Evolutionary conservation across 2,888 invertebrate species (phyloP), one percentile per base, ranked within the genome.

Genomic region (Dolomedes plantarius): DNA sequence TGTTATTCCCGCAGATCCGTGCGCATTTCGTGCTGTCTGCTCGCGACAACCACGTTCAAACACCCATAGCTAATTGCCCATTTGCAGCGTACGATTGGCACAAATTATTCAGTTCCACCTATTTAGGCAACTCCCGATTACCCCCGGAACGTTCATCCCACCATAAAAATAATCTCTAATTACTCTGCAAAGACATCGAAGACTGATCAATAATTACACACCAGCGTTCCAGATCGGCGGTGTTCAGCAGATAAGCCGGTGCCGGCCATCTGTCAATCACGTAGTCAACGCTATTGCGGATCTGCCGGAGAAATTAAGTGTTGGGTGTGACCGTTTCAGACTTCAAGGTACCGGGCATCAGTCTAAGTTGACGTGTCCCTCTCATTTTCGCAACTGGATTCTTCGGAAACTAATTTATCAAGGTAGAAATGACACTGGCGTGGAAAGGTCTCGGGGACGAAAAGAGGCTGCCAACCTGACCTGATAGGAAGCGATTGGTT

Each of bases 51-150:
- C 9, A 9, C 36, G 23, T 23, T 23, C 23, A 56, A 23, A 23
- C 16, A 16, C 3, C 56, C 56, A 23, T 56, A 56, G 56, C 23
- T 56, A 56, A 56, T 56, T 56, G 56, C 56, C 56, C 16, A 56
- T 56, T 56, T 56, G 16, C 56, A 56, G 5, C 56, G 5, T 6
- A 11, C 56, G 56, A 56, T 56, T 56, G 56, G 56, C 56, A 56
- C 56, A 56, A 23, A 56, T 56, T 56, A 56, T 56, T 56, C 56
- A 56, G 56, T 56, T 56, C 56, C 56, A 56, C 56, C 56, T 56
- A 56, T 56, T 56, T 56, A 56, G 56, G 56, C 56, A 56, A 23
- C 23, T 56, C 23, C 56, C 23, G 56, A 56, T 56, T 56, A 56
- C 56, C 56, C n/a, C n/a, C 56, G 56, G 3, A 2, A 23, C 11